Evolutionary conservation across 2,797 vertebrate species (phyloP), one percentile per base, ranked within the genome.

Genomic region (Diglossa cyanea): DNA sequence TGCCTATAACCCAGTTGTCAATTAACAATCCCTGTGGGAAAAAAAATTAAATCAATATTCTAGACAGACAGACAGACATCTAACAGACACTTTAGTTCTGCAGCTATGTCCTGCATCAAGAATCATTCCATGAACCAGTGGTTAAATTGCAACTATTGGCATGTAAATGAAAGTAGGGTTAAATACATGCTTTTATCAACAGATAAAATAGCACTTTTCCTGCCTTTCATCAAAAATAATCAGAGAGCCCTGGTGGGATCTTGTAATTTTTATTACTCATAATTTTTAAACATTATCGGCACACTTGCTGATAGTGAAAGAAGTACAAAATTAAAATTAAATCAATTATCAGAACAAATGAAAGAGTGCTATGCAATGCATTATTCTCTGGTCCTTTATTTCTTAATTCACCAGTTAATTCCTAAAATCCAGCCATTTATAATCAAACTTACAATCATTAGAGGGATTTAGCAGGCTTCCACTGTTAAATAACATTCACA

Each of bases 191-290:
- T 94, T 93, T 90, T 77, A 83, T 70, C 76, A 86, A 65, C 30
- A 72, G 79, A 83, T 65, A 93, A 93, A 96, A 94, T 24, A 83
- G 68, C 44, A 93, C 78, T 91, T 96, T 92, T 91, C 61, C 58
- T 78, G 72, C 76, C 75, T 94, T 94, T 95, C 70, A 88, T 62
- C 26, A 88, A 94, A 95, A 93, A 75, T 51, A 78, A 72, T 88
- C 68, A 70, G 50, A 79, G 40, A 42, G 4, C 50, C 55, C 71
- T 44, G 11, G 65, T 71, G 74, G 65, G 42, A 65, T 82, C 74
- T 96, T 72, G 25, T 76, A 60, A 39, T 60, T 60, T 39, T 37
- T 28, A n/a, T 92, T 95, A 70, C 74, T 76, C 51, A 33, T 60
- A 90, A 44, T 50, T 92, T 95, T 90, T 88, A 83, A 62, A 78